phyloP scores from a whole-genome alignment of 1,140 invertebrate species.

The Ctenoplectra terminalis region DNA sequence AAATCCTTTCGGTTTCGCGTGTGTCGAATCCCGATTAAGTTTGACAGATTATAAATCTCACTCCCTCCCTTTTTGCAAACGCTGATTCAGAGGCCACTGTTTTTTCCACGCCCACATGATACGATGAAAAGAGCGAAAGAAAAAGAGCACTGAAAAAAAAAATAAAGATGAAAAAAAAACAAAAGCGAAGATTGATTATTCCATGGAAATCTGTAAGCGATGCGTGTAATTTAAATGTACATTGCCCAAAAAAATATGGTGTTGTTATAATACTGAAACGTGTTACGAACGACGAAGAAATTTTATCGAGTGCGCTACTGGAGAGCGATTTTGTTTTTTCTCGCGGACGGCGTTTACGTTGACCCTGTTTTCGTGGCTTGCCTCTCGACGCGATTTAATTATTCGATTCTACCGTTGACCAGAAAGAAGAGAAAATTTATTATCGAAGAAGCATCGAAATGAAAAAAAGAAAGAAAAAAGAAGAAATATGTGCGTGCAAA shows the following conservation, averaged over 20 bases:
- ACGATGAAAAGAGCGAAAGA: not conserved
- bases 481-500: not conserved
- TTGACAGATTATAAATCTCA: constrained; percentile 78
- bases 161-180: not conserved
- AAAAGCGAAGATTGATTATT: constrained; percentile 20
- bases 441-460: not conserved
- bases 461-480: not conserved
- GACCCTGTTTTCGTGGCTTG: constrained; percentile 46
- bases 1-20: constrained; percentile 55
- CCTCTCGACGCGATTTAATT: constrained; percentile 49
- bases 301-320: constrained; percentile 77
- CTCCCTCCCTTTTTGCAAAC: constrained; percentile 58
- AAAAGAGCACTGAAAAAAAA: not conserved
- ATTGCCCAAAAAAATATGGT: constrained; percentile 72
- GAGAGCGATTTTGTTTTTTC: constrained; percentile 75
- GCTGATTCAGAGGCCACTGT: constrained; percentile 47
- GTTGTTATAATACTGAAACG: constrained; percentile 65
- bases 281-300: constrained; percentile 72
- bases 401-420: constrained; percentile 19
- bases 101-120: constrained; percentile 39
- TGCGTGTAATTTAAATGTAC: constrained; percentile 73
- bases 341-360: constrained; percentile 52
- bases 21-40: constrained; percentile 78
- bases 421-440: constrained; percentile 9
- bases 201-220: constrained; percentile 64